Base-by-base conservation (phyloP, 2,113 vertebrate genomes). In the Passer domesticus region DNA sequence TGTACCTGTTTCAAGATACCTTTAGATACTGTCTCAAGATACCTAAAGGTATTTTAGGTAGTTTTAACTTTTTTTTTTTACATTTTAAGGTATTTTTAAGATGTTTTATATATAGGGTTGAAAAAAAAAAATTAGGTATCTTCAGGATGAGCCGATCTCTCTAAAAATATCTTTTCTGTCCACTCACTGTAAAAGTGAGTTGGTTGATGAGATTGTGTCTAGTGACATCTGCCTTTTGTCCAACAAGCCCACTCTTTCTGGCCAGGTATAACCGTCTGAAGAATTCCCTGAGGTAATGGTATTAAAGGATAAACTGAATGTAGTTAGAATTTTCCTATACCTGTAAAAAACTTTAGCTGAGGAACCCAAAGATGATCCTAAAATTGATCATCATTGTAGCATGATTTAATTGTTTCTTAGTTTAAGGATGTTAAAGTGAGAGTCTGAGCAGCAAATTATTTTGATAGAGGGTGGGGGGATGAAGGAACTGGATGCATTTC, bases 71-170 rank as follows among this genome's bases (percentile, higher is more conserved):
- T 24, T 20, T 69, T 20, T 69, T 86, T 82, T 89, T 81, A 28
- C 13, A 46, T 72, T 24, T 63, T 47, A 63, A 33, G 5, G 5
- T 58, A 50, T 53, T 82, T 81, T 60, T 0, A 46, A 66, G 33
- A 14, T 70, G 4, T 47, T 92, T 81, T 60, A 81, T 91, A 63
- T 18, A 31, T 3, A 28, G 13, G 4, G 7, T 59, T 83, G 49
- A 7, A 0, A 0, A 76, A 0, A 76, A 53, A 33, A n/a, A 18
- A 62, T 6, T 52, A 59, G 74, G 3, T 73, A 30, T 50, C 19
- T 62, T 69, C 44, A 79, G 46, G 47, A 53, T 53, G 18, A 90
- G 23, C 43, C 0, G 2, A 69, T 15, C 60, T 86, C 28, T 63
- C 24, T 58, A 16, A 67, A 89, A 79, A 53, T 8, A 3, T 21